Conservation (phyloP, 2,797 vertebrate genomes). For the Hemitrygon akajei region DNA sequence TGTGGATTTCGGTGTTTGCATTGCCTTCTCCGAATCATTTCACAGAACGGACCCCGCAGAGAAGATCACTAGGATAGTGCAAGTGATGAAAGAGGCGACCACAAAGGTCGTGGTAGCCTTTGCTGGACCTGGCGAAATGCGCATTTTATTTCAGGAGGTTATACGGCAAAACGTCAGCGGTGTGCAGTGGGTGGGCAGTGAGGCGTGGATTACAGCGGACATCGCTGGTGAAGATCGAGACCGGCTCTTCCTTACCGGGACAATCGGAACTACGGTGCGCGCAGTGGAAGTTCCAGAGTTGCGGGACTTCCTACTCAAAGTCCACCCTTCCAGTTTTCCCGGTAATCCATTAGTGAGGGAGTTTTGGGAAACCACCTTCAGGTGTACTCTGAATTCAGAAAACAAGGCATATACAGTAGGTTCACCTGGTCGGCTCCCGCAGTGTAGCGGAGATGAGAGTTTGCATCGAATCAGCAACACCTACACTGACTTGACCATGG, state of each 20-base stretch:
- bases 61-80: constrained; percentile 60
- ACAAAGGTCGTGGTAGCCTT: constrained; percentile 69
- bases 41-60: constrained; percentile 62
- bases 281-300: constrained; percentile 61
- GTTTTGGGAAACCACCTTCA: constrained; percentile 62
- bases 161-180: constrained; percentile 61
- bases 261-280: constrained; percentile 61
- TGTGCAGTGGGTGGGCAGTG: constrained; percentile 68
- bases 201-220: constrained; percentile 61
- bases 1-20: constrained; percentile 58
- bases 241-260: constrained; percentile 60
- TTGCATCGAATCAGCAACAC: constrained; percentile 41
- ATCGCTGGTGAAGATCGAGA: constrained; percentile 39
- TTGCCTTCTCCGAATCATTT: constrained; percentile 66
- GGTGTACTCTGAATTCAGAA: constrained; percentile 49
- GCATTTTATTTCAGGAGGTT: constrained; percentile 64
- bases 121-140: constrained; percentile 61
- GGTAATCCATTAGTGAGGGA: constrained; percentile 61
- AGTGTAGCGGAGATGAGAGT: constrained; percentile 49
- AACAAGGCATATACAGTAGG: constrained; percentile 33
- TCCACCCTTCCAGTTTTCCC: constrained; percentile 50
- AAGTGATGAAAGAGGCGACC: constrained; percentile 61
- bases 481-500: constrained; percentile 63
- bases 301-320: constrained; percentile 54
- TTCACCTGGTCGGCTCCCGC: neutral